Evolutionary conservation across 1,140 invertebrate species (phyloP).

Genomic region (Varroa destructor): DNA sequence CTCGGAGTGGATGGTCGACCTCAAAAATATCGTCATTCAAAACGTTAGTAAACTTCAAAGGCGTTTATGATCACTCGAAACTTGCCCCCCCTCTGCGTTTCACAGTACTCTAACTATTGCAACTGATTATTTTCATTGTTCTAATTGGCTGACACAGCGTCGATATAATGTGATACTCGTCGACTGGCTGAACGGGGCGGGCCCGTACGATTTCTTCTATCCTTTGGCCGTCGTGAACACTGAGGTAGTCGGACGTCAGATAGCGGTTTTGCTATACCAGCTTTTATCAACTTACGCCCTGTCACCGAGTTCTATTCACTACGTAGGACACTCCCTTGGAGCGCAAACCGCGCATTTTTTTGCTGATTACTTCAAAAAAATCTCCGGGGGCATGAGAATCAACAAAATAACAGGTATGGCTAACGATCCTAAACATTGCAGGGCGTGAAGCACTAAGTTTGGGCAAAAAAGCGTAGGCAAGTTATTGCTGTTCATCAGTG

Average conservation of each 20-base stretch:
- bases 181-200: constrained; percentile 34
- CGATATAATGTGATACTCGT: constrained; percentile 31
- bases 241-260: constrained; percentile 32
- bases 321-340: constrained; percentile 16
- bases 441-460: too few species aligned
- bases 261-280: constrained; percentile 12
- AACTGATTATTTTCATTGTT: not conserved
- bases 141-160: not conserved
- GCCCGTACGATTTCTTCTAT: constrained; percentile 31
- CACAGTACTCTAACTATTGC: too few species aligned
- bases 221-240: constrained; percentile 32
- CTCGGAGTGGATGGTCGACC: constrained; percentile 78
- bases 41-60: constrained; percentile 48
- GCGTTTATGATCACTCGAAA: too few species aligned
- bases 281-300: constrained; percentile 9
- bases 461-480: too few species aligned
- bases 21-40: constrained; percentile 71
- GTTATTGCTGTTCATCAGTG: too few species aligned
- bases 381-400: constrained; percentile 14
- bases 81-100: too few species aligned
- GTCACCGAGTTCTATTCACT: constrained; percentile 7
- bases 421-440: constrained; percentile 36
- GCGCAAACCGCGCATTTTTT: constrained; percentile 16
- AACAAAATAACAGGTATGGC: constrained; percentile 7
- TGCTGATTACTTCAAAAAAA: constrained; percentile 24